Evolutionary conservation across 2,888 invertebrate genomes (phyloP).

Genomic region (Macropis europaea): DNA sequence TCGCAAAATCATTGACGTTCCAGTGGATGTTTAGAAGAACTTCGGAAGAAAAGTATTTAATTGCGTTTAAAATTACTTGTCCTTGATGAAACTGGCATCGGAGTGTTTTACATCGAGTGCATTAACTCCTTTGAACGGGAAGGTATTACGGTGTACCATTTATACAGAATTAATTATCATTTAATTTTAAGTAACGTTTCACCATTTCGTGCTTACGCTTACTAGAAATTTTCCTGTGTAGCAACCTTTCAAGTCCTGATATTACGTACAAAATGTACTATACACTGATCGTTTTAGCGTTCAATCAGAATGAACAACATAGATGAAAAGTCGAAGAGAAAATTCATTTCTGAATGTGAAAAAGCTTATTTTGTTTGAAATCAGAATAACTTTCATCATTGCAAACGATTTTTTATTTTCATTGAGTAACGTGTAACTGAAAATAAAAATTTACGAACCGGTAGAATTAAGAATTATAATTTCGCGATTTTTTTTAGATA

Average conservation of each 20-base stretch:
- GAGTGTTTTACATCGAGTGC: constrained; percentile 1
- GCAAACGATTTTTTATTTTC: too few relatives aligned
- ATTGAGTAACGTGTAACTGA: too few relatives aligned
- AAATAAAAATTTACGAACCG: too few relatives aligned
- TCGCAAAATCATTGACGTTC: too few relatives aligned
- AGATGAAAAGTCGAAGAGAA: too few relatives aligned
- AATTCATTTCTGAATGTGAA: too few relatives aligned
- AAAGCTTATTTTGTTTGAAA: too few relatives aligned
- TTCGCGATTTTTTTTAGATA: too few relatives aligned
- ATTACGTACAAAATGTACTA: too few relatives aligned
- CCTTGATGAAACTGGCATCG: constrained; percentile 4
- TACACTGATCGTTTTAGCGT: too few relatives aligned
- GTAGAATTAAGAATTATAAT: background rate
- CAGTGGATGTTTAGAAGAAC: background rate
- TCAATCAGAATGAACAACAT: too few relatives aligned
- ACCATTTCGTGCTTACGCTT: background rate
- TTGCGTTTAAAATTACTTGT: background rate
- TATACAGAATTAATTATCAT: constrained; percentile 36
- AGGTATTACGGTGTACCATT: constrained; percentile 14
- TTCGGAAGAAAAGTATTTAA: background rate
- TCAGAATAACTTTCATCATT: too few relatives aligned
- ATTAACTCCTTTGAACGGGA: constrained; percentile 2
- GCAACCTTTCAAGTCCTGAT: background rate
- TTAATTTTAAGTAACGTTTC: constrained; percentile 31
- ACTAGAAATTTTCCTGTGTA: background rate